Conservation (phyloP, 1,140 invertebrate genomes). For the Drosophila kohkoa region DNA sequence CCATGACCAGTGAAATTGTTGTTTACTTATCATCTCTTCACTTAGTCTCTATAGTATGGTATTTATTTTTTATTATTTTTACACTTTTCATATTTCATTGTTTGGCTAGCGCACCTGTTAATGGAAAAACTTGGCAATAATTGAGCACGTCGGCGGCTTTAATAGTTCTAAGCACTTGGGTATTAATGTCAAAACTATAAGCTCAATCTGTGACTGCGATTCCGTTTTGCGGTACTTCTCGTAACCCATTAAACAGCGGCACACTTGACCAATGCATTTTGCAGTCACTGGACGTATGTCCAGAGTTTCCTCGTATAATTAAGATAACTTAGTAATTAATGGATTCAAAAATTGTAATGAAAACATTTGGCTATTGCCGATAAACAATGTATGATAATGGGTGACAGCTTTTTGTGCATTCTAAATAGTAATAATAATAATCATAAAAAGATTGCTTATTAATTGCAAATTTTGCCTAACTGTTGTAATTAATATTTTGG, state of each 20-base stretch:
- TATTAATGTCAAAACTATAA: conserved; percentile 72
- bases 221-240: conserved; percentile 32
- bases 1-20: conserved; percentile 80
- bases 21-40: conserved; percentile 55
- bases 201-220: conserved; percentile 16
- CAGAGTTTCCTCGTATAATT: not conserved
- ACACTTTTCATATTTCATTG: conserved; percentile 70
- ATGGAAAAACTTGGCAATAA: conserved; percentile 57
- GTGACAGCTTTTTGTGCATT: not conserved
- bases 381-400: conserved; percentile 18
- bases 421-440: not conserved
- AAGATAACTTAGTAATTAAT: conserved; percentile 40
- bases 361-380: conserved; percentile 20
- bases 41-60: conserved; percentile 12
- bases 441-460: conserved; percentile 13
- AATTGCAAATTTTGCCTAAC: conserved; percentile 8
- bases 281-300: conserved; percentile 24
- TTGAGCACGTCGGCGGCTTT: conserved; percentile 74
- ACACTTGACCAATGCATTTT: conserved; percentile 34
- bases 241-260: conserved; percentile 4
- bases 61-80: conserved; percentile 37
- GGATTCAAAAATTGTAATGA: conserved; percentile 24
- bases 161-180: conserved; percentile 75
- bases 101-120: conserved; percentile 56
- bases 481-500: conserved; percentile 74